Base-by-base conservation (phyloP, 2,888 invertebrate species). In the Archips crataeganus region DNA sequence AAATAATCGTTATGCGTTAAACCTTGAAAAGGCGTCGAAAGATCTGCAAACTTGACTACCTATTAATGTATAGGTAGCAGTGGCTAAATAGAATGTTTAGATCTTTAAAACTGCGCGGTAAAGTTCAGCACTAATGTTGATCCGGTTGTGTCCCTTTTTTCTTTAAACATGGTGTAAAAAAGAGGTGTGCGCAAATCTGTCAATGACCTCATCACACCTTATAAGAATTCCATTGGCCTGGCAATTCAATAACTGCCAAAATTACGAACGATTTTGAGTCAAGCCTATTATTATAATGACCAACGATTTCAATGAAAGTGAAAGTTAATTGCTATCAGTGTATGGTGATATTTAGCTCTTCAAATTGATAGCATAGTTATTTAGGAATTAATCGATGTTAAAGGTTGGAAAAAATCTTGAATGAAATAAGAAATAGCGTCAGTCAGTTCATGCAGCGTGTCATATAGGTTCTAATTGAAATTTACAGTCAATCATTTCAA, bases 301-400 rank as follows among this genome's bases (percentile, higher is more conserved):
- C 23, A 57, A 42, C 32, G 36, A 32, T 32, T 57, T 59, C 63
- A 63, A 63, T 64, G 39, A 59, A 64, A 73, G 69, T 69, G 73
- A 73, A 73, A 73, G 73, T 47, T 57, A 47, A 67, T 45, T 63
- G 32, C 57, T 63, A 68, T 68, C 67, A 69, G 3, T 68, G 15
- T 69, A 61, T 15, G 42, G 45, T 49, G 9, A 23, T 13, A 63
- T 42, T 67, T 45, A 54, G n/a, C 36, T 67, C 63, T 11, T 45
- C 39, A 64, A 59, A 72, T 68, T 74, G 51, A 54, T 60, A 70
- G 34, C 23, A 51, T 15, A 71, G 42, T 68, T n/a, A 68, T 64
- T n/a, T 63, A 63, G 39, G 34, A 23, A 32, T 72, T 23, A 57
- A 54, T 23, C 13, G 36, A 65, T 47, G 34, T 15, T 49, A 42